These are phyloP conservation scores for Aethina tumida DNA, from an alignment of 1,140 invertebrate genomes.

Conservation along the genomic window DNA sequence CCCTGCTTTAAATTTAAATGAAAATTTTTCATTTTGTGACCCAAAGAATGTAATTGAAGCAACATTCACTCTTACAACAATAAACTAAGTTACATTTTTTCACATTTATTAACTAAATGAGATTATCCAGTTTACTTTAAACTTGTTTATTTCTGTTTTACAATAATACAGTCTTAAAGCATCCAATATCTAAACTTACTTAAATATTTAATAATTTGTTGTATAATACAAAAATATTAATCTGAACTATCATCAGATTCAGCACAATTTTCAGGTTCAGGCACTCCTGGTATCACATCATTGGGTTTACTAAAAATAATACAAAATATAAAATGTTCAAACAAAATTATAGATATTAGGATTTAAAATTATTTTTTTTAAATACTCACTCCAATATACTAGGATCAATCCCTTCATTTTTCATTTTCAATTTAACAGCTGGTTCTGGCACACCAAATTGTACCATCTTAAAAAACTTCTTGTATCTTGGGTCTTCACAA, in stretches of 20 bases:
- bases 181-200: too few relatives aligned
- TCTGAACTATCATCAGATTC: too few relatives aligned
- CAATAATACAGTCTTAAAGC: too few relatives aligned
- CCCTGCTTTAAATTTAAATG: neutral
- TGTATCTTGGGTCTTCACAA: constrained; percentile 53
- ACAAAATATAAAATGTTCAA: neutral
- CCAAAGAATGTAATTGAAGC: too few relatives aligned
- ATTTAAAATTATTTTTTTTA: constrained; percentile 19
- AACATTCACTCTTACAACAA: too few relatives aligned
- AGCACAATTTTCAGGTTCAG: too few relatives aligned
- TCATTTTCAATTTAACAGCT: constrained; percentile 77
- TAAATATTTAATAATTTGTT: too few relatives aligned
- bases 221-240: constrained; percentile 8
- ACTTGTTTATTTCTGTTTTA: too few relatives aligned
- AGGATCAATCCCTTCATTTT: constrained; percentile 69
- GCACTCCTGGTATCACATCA: constrained; percentile 15
- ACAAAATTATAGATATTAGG: neutral
- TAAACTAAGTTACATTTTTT: too few relatives aligned
- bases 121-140: too few relatives aligned
- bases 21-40: neutral
- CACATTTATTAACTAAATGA: too few relatives aligned
- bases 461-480: constrained; percentile 80
- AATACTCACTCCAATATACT: constrained; percentile 61
- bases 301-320: constrained; percentile 23
- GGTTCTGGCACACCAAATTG: constrained; percentile 70